Evolutionary conservation across 2,113 vertebrate genomes (phyloP), one percentile per base, ranked within the genome.

Genomic region (Apodemus speciosus): DNA sequence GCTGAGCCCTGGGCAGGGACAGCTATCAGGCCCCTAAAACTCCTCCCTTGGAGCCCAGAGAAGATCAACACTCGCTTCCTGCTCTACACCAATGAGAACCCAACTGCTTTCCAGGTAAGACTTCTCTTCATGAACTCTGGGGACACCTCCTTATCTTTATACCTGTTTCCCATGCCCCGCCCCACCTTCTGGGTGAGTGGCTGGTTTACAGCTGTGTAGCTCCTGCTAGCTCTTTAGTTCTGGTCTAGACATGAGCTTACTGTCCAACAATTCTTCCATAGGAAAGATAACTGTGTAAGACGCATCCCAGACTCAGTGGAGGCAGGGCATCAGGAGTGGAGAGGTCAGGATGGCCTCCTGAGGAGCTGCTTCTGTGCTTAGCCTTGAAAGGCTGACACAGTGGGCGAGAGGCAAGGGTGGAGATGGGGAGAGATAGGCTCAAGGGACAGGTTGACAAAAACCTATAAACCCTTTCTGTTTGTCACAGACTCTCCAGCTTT

Each of bases 31-130:
- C 98, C 98, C 27, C 0, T 98, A 73, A 4, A 93, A 35, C 86
- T 95, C 46, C 93, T 99, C 18, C 98, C 98, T 49, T 98, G 98
- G 98, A 79, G 91, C 80, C 97, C 98, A 0, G 87, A 98, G 85
- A 95, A 16, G 0, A 96, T 98, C 27, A 85, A 53, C 16, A 58
- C 25, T 38, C 95, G 18, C 0, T 98, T 99, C 94, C 90, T 98
- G 38, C 97, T 99, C 38, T 98, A 97, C 81, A 98, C 98, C 4
- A 97, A 30, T 40, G 11, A 97, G 77, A 98, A 98, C 58, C 23
- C 38, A 11, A 13, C 69, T 5, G 23, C 0, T n/a, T 97, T 79
- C 46, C 98, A 99, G 35, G 98, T 98, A 97, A 98, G 97, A 90
- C 10, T 30, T 68, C 4, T 27, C 6, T 64, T 14, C 5, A 1